Evolutionary conservation across 2,888 invertebrate genomes (phyloP).

Genomic region (Ophion ventricosus): DNA sequence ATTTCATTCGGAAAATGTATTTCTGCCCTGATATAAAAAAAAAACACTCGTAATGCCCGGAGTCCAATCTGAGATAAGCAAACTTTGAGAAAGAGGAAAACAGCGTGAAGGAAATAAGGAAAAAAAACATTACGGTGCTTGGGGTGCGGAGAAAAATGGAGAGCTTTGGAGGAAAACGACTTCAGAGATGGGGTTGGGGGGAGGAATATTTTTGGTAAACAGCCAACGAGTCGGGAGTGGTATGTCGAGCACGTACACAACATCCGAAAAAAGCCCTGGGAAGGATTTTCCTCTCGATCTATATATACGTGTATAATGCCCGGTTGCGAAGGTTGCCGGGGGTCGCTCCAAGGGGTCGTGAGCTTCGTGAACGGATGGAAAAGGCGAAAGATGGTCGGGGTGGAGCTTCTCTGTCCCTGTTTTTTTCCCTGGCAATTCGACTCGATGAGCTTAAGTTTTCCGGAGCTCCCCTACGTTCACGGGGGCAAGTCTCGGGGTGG

Average conservation of each 20-base stretch:
- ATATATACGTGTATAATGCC: conserved; percentile 32
- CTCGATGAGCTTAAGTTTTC: conserved; percentile 61
- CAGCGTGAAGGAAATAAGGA: conserved; percentile 17
- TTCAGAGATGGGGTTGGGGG: conserved; percentile 8
- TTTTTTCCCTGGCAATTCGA: conserved; percentile 65
- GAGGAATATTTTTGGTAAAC: conserved; percentile 64
- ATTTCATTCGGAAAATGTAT: conserved; percentile 61
- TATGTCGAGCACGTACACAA: conserved; percentile 69
- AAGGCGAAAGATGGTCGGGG: conserved; percentile 68
- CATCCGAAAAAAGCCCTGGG: conserved; percentile 63
- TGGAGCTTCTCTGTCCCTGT: conserved; percentile 68
- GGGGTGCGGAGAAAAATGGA: conserved; percentile 42
- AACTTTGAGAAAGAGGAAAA: conserved; percentile 22
- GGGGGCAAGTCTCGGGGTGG: conserved; percentile 50
- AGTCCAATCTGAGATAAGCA: conserved; percentile 62
- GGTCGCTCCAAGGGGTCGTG: conserved; percentile 40
- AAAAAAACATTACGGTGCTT: conserved; percentile 45
- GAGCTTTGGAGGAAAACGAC: conserved; percentile 40
- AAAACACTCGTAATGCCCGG: conserved; percentile 51
- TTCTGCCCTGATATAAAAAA: conserved; percentile 50
- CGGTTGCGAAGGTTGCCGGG: conserved; percentile 41
- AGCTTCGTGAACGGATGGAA: conserved; percentile 65
- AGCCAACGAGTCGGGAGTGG: conserved; percentile 63
- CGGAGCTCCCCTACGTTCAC: conserved; percentile 35
- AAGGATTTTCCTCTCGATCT: conserved; percentile 72